Evolutionary conservation across 2,797 vertebrate genomes (phyloP).

Genomic region (Pseudocheirus occidentalis): DNA sequence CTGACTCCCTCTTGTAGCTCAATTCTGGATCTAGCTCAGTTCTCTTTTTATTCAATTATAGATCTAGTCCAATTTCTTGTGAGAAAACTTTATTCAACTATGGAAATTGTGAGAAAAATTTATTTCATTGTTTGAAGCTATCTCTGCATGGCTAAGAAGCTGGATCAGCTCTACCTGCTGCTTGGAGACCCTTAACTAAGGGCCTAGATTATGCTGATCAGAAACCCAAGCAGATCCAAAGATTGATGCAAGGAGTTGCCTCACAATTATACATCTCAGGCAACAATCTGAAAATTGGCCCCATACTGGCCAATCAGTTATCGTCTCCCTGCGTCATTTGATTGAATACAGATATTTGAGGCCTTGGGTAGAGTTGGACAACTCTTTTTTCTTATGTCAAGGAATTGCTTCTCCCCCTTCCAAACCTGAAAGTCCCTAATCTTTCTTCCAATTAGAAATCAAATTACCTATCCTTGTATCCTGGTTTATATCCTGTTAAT

Average conservation of each 20-base stretch:
- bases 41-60: background rate
- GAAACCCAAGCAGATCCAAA: background rate
- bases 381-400: background rate
- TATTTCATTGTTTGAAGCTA: too few species aligned
- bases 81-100: too few species aligned
- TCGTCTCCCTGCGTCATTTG: background rate
- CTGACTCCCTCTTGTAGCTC: background rate
- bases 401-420: background rate
- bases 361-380: background rate
- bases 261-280: background rate
- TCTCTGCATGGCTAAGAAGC: too few species aligned
- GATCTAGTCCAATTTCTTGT: background rate
- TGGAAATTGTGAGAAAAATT: too few species aligned
- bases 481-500: background rate
- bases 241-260: background rate
- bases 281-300: background rate
- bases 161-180: too few species aligned
- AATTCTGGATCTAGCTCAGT: background rate
- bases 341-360: background rate
- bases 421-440: background rate
- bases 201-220: background rate
- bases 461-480: background rate
- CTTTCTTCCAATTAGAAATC: background rate
- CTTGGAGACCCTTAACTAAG: too few species aligned
- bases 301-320: background rate